phyloP scores from a whole-genome alignment of 2,113 vertebrate genomes.

The Phasianus colchicus region DNA sequence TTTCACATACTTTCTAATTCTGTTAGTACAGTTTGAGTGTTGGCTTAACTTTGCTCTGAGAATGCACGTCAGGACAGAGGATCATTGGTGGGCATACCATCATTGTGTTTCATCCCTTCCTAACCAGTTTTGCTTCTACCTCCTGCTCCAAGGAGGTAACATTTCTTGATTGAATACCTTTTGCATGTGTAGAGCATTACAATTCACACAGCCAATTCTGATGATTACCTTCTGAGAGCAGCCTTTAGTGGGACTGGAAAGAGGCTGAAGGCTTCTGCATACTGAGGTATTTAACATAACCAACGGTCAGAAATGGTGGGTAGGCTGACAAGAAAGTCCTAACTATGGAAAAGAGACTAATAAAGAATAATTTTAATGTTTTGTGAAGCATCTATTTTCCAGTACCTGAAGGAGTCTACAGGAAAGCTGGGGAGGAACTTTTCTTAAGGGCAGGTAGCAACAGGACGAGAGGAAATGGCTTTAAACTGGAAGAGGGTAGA shows the following conservation, averaged over 20 bases:
- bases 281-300: neutral
- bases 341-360: neutral
- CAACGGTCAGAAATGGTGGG: neutral
- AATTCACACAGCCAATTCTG: neutral
- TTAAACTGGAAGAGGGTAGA: too few species aligned
- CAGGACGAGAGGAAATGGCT: too few species aligned
- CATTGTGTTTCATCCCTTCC: neutral
- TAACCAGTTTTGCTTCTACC: neutral
- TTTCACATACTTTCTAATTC: neutral
- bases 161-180: neutral
- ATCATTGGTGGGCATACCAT: neutral
- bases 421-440: too few species aligned
- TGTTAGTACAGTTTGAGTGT: neutral
- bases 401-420: too few species aligned
- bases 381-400: neutral
- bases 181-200: neutral
- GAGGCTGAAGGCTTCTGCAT: neutral
- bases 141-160: neutral
- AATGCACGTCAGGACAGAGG: neutral
- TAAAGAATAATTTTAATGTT: neutral
- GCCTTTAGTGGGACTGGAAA: neutral
- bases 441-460: too few species aligned
- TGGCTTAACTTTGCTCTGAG: neutral
- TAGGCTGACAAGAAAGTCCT: neutral
- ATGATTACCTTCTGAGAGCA: neutral